These are phyloP conservation scores for Catalaphyllia jardinei DNA, from an alignment of 64 coral and sea anemone species.

Conservation along the genomic window DNA sequence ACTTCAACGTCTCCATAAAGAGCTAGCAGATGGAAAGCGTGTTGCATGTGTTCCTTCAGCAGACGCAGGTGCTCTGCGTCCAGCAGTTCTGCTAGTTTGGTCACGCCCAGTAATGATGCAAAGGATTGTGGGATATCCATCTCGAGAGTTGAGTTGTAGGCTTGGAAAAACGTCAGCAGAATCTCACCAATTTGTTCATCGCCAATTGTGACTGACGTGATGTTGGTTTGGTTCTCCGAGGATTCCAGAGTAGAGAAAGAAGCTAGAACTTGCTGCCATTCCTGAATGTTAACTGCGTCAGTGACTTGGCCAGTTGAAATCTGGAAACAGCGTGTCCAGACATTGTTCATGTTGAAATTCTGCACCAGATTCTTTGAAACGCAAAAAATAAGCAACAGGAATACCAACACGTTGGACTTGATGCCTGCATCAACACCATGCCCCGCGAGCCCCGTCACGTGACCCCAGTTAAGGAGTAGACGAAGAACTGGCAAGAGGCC, in stretches of 20 bases:
- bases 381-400: conserved; percentile 79
- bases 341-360: conserved; percentile 37
- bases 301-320: conserved; percentile 48
- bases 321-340: conserved; percentile 46
- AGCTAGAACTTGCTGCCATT: conserved; percentile 60
- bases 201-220: conserved; percentile 19
- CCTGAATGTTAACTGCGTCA: conserved; percentile 17
- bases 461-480: conserved; percentile 82
- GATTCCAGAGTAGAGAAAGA: conserved; percentile 6
- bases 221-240: not conserved
- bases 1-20: conserved; percentile 77
- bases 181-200: conserved; percentile 64
- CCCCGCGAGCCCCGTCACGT: conserved; percentile 72
- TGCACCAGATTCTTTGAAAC: conserved; percentile 39
- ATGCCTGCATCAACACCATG: conserved; percentile 62
- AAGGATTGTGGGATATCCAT: conserved; percentile 67
- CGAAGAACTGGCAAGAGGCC: conserved; percentile 80
- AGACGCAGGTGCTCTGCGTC: conserved; percentile 52
- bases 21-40: conserved; percentile 82
- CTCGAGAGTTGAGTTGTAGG: conserved; percentile 61
- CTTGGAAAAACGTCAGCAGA: conserved; percentile 68
- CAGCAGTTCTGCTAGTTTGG: conserved; percentile 57
- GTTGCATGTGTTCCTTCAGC: conserved; percentile 90
- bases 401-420: conserved; percentile 78
- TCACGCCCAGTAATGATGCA: conserved; percentile 62